A percentile compares a stretch with the other conserved stretches of the same genome.
These are phyloP conservation scores for Cherax destructor DNA, from an alignment of 1,140 invertebrate genomes.

Conservation along the genomic window DNA sequence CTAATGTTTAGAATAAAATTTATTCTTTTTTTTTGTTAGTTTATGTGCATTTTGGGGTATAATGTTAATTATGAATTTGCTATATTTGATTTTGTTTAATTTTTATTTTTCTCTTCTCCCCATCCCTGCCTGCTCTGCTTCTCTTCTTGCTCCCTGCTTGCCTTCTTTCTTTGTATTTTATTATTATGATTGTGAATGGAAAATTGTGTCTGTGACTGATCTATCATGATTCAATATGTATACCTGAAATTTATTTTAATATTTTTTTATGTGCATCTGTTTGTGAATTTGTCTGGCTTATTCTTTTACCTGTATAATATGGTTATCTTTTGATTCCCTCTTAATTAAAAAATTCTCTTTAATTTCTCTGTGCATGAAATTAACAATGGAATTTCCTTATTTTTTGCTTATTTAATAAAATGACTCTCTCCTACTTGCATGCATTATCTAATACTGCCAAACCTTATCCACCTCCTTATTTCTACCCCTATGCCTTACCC, in stretches of 20 bases:
- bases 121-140: constrained; percentile 25
- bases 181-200: neutral
- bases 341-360: neutral
- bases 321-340: neutral
- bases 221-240: neutral
- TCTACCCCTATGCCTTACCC: constrained; percentile 11
- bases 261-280: neutral
- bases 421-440: neutral
- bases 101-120: constrained; percentile 27
- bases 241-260: neutral
- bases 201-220: neutral
- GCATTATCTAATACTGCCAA: neutral
- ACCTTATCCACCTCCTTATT: constrained; percentile 18
- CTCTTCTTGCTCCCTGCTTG: constrained; percentile 14
- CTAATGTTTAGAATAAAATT: neutral
- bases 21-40: neutral
- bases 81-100: constrained; percentile 37
- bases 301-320: neutral
- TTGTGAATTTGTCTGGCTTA: neutral
- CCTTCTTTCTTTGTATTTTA: neutral
- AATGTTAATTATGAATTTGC: constrained; percentile 7
- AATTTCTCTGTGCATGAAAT: neutral
- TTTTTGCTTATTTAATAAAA: neutral
- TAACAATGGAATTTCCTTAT: neutral
- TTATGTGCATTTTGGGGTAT: neutral